phyloP scores from a whole-genome alignment of 2,797 vertebrate genomes.

The Geotrypetes seraphini region DNA sequence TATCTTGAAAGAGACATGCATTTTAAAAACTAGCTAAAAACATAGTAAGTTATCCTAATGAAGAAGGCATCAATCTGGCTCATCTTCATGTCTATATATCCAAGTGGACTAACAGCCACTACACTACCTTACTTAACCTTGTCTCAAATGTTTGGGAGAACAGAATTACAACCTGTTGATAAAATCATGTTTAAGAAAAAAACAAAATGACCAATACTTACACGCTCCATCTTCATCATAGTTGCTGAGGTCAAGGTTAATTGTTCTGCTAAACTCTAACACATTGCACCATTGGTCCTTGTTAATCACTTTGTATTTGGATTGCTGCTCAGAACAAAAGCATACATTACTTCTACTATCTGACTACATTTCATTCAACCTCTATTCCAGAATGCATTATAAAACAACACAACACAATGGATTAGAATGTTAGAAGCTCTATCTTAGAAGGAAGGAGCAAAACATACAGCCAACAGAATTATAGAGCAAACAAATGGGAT shows the following conservation, averaged over 20 bases:
- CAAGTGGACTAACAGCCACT: too few relatives aligned
- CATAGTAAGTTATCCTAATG: too few relatives aligned
- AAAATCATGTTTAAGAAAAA: too few relatives aligned
- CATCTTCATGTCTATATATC: too few relatives aligned
- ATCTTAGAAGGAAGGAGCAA: not conserved
- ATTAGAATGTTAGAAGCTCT: not conserved
- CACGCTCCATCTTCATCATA: slow-evolving; percentile 97
- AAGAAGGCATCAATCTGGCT: too few relatives aligned
- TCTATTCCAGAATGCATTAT: not conserved
- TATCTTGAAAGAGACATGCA: too few relatives aligned
- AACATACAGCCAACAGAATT: too few relatives aligned
- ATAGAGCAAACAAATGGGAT: too few relatives aligned
- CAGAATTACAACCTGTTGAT: too few relatives aligned
- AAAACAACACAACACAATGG: not conserved
- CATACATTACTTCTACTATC: slow-evolving; percentile 16
- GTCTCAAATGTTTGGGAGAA: too few relatives aligned
- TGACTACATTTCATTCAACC: not conserved
- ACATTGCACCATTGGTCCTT: slow-evolving; percentile 99
- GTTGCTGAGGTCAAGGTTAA: slow-evolving; percentile 97
- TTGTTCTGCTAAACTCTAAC: slow-evolving; percentile 97
- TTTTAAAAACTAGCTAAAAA: too few relatives aligned
- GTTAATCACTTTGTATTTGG: slow-evolving; percentile 99
- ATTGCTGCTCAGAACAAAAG: slow-evolving; percentile 70
- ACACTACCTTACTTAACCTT: too few relatives aligned
- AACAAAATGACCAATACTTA: slow-evolving; percentile 51